A percentile compares a stretch with the other conserved stretches of the same genome.
phyloP scores from a whole-genome alignment of 2,113 vertebrate species.

The Spea bombifrons region DNA sequence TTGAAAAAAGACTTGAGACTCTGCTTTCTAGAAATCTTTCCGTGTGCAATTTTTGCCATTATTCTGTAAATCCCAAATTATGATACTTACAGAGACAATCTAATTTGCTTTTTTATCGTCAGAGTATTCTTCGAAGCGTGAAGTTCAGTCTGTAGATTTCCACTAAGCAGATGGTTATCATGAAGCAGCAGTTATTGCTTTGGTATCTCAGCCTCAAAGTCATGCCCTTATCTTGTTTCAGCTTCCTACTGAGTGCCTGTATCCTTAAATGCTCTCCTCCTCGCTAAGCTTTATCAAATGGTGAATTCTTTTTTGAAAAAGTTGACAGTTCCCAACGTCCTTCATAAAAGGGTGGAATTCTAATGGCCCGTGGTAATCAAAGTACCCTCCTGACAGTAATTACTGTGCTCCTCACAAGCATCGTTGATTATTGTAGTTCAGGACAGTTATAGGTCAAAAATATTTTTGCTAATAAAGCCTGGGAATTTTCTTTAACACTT shows the following conservation, averaged over 20 bases:
- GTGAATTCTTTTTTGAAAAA: neutral
- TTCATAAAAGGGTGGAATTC: neutral
- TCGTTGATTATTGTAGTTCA: neutral
- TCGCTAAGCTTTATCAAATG: neutral
- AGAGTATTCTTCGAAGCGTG: neutral
- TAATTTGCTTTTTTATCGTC: neutral
- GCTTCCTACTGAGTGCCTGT: neutral
- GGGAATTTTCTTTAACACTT: neutral
- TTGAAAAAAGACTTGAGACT: neutral
- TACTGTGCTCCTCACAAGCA: neutral
- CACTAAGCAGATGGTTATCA: conserved; percentile 1
- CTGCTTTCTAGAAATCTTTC: neutral
- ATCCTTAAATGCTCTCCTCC: neutral
- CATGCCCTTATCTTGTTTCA: neutral
- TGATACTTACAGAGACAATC: neutral
- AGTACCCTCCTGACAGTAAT: neutral
- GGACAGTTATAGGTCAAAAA: neutral
- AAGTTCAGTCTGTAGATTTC: neutral
- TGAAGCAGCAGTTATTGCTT: conserved; percentile 7
- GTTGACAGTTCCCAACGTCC: neutral
- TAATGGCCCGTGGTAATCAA: conserved; percentile 3
- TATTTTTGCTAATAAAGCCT: neutral
- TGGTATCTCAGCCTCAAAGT: neutral
- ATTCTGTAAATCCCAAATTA: neutral
- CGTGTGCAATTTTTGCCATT: neutral